Conservation (phyloP, 2,113 vertebrate species). For the Furnarius figulus region DNA sequence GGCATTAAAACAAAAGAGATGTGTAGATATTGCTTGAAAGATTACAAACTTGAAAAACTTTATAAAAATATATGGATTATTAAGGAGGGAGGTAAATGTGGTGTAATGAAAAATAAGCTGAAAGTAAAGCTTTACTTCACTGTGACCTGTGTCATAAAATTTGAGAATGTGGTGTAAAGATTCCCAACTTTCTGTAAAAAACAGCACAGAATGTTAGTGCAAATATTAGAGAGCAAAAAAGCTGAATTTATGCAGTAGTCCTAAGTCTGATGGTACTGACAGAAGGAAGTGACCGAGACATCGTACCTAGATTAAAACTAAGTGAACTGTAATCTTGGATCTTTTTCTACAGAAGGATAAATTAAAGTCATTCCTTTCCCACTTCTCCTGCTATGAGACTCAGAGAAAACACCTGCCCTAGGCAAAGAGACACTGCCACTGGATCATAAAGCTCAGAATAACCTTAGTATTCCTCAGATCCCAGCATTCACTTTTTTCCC, state of each 20-base stretch:
- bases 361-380: neutral
- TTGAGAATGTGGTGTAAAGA: neutral
- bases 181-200: neutral
- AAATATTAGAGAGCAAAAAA: neutral
- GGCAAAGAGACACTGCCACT: neutral
- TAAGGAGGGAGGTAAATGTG: neutral
- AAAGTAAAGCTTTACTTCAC: neutral
- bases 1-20: neutral
- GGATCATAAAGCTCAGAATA: neutral
- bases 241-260: neutral
- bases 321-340: neutral
- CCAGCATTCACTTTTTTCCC: neutral
- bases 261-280: neutral
- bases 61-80: neutral
- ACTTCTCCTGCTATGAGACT: neutral
- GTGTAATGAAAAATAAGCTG: neutral
- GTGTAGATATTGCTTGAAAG: neutral
- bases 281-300: neutral
- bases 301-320: neutral
- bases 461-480: neutral
- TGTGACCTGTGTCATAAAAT: neutral
- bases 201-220: neutral
- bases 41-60: neutral
- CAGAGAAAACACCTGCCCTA: neutral
- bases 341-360: neutral